Evolutionary conservation across 1,140 invertebrate species (phyloP).

Genomic region (Diachasma alloeum): DNA sequence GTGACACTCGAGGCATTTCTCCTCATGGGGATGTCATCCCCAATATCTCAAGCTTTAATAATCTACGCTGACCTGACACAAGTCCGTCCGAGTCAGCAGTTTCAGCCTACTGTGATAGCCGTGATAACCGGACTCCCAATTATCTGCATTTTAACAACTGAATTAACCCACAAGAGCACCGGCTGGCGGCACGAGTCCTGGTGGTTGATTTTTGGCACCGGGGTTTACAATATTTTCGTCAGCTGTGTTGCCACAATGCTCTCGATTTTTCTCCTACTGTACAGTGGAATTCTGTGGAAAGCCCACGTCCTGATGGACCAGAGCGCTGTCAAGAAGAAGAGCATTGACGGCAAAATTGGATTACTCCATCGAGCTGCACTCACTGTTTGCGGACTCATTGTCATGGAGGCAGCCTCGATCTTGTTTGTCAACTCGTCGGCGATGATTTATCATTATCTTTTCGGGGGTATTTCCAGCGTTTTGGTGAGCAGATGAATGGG

Average conservation of each 20-base stretch:
- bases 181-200: constrained; percentile 66
- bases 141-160: constrained; percentile 67
- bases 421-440: constrained; percentile 70
- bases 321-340: constrained; percentile 58
- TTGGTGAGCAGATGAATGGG: constrained; percentile 63
- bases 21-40: constrained; percentile 67
- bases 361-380: constrained; percentile 69
- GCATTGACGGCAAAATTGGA: constrained; percentile 62
- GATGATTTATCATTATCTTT: constrained; percentile 68
- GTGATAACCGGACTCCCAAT: constrained; percentile 69
- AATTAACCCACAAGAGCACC: constrained; percentile 67
- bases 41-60: constrained; percentile 68
- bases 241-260: constrained; percentile 66
- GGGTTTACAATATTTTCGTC: constrained; percentile 69
- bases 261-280: constrained; percentile 65
- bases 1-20: constrained; percentile 66
- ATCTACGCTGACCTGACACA: constrained; percentile 68
- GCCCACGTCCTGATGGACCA: constrained; percentile 61
- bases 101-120: constrained; percentile 68
- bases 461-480: constrained; percentile 67
- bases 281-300: constrained; percentile 63
- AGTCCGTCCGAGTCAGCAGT: constrained; percentile 61
- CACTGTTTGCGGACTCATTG: constrained; percentile 67
- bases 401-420: constrained; percentile 68
- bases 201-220: constrained; percentile 67